phyloP scores from a whole-genome alignment of 2,797 vertebrate genomes.

The Mastacembelus armatus region DNA sequence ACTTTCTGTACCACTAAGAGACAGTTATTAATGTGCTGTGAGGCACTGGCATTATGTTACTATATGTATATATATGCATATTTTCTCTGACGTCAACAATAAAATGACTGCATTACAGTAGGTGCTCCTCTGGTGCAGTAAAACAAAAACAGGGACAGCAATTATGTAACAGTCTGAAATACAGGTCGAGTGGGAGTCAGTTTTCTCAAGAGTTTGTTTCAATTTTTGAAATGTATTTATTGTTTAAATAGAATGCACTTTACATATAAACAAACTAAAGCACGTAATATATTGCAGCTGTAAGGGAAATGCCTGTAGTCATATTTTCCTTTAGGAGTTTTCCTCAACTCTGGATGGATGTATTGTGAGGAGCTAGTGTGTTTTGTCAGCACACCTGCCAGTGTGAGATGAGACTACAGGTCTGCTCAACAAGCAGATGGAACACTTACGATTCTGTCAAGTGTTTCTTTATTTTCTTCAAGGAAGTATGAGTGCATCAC shows the following conservation, averaged over 20 bases:
- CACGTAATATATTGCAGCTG: constrained; percentile 12
- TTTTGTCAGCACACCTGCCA: constrained; percentile 50
- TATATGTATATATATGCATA: constrained; percentile 6
- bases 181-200: constrained; percentile 52
- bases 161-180: constrained; percentile 53
- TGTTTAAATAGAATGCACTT: constrained; percentile 18
- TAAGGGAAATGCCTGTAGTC: constrained; percentile 13
- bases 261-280: constrained; percentile 13
- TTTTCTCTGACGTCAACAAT: constrained; percentile 30
- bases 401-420: constrained; percentile 48
- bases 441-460: constrained; percentile 50
- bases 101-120: constrained; percentile 31
- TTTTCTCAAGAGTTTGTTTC: constrained; percentile 30
- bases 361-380: constrained; percentile 24
- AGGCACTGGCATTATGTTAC: constrained; percentile 13
- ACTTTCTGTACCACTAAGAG: constrained; percentile 21
- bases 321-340: constrained; percentile 23
- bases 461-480: constrained; percentile 54
- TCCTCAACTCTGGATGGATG: constrained; percentile 32
- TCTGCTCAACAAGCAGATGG: constrained; percentile 57
- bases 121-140: constrained; percentile 36
- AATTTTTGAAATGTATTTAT: constrained; percentile 8
- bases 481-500: constrained; percentile 24
- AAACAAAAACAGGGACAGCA: constrained; percentile 45
- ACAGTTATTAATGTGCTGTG: constrained; percentile 6